Conservation (phyloP, 2,797 vertebrate species). For the Pseudochirops cupreus region DNA sequence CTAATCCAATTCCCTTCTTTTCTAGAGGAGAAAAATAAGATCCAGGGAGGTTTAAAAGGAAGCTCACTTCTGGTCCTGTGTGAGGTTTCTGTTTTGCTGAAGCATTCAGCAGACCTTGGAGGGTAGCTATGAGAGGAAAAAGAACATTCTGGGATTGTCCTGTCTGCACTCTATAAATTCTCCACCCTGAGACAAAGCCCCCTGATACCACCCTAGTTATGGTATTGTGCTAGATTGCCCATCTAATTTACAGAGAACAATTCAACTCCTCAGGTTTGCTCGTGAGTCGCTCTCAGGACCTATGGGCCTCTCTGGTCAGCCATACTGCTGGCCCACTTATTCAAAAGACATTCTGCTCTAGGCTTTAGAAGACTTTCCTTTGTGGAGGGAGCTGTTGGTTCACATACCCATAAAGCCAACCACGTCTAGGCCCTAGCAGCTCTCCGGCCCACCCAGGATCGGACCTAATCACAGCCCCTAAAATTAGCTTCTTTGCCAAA, state of each 20-base stretch:
- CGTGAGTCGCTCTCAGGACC: conserved; percentile 8
- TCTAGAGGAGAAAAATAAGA: neutral
- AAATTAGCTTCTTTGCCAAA: conserved; percentile 55
- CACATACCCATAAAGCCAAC: conserved; percentile 66
- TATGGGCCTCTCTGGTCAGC: neutral
- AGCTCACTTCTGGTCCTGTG: too few relatives aligned
- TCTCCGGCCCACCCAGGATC: conserved; percentile 59
- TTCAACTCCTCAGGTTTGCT: neutral
- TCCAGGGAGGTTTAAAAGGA: neutral
- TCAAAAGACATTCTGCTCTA: conserved; percentile 54
- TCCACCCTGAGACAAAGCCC: neutral
- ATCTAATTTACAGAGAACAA: neutral
- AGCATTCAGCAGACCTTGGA: neutral
- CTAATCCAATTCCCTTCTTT: neutral
- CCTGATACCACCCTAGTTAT: neutral
- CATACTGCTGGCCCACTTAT: conserved; percentile 35
- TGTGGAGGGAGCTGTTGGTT: conserved; percentile 74
- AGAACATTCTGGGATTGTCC: neutral
- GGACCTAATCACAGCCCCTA: conserved; percentile 72
- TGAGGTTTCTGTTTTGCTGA: neutral
- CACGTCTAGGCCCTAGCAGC: conserved; percentile 58
- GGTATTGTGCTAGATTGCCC: neutral
- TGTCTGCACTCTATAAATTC: neutral
- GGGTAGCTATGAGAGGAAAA: neutral
- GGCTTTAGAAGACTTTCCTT: conserved; percentile 75